phyloP scores from a whole-genome alignment of 2,797 vertebrate species.

The Perodicticus potto region DNA sequence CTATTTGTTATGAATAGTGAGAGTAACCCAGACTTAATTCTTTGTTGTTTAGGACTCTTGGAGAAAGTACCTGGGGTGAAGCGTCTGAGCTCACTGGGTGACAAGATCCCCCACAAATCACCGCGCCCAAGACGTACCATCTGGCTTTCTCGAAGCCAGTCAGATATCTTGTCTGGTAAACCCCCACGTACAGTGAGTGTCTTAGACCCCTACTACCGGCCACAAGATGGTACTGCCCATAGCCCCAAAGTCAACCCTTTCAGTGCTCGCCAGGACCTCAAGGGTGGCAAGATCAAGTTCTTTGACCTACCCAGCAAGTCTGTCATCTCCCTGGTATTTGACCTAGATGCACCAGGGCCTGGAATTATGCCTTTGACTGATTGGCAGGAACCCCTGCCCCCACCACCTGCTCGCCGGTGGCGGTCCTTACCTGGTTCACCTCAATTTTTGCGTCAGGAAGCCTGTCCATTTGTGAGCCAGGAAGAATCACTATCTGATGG shows the following conservation, averaged over 20 bases:
- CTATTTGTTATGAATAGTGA: not conserved
- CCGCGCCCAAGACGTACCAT: slow-evolving; percentile 96
- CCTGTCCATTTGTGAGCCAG: slow-evolving; percentile 87
- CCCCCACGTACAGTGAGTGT: slow-evolving; percentile 93
- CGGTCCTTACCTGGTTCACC: slow-evolving; percentile 95
- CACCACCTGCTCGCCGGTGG: slow-evolving; percentile 92
- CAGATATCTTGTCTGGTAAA: slow-evolving; percentile 97
- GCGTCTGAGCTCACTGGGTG: slow-evolving; percentile 94
- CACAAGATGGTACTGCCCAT: slow-evolving; percentile 83
- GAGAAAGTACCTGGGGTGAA: slow-evolving; percentile 96
- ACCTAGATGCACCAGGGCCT: slow-evolving; percentile 94
- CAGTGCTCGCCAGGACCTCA: slow-evolving; percentile 96
- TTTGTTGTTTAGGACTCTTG: slow-evolving; percentile 83
- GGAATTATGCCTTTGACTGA: slow-evolving; percentile 85
- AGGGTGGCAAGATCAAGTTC: slow-evolving; percentile 98
- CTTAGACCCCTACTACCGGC: slow-evolving; percentile 95
- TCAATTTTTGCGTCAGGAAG: slow-evolving; percentile 90
- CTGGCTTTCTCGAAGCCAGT: slow-evolving; percentile 98
- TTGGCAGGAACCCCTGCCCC: slow-evolving; percentile 88
- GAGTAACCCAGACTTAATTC: slow-evolving; percentile 57
- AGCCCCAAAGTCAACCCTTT: slow-evolving; percentile 97
- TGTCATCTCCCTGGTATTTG: slow-evolving; percentile 97
- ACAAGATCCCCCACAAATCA: slow-evolving; percentile 96
- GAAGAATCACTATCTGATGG: slow-evolving; percentile 89
- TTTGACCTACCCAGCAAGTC: slow-evolving; percentile 98